Base-by-base conservation (phyloP, 2,113 vertebrate species). In the Lampris megalopsis region DNA sequence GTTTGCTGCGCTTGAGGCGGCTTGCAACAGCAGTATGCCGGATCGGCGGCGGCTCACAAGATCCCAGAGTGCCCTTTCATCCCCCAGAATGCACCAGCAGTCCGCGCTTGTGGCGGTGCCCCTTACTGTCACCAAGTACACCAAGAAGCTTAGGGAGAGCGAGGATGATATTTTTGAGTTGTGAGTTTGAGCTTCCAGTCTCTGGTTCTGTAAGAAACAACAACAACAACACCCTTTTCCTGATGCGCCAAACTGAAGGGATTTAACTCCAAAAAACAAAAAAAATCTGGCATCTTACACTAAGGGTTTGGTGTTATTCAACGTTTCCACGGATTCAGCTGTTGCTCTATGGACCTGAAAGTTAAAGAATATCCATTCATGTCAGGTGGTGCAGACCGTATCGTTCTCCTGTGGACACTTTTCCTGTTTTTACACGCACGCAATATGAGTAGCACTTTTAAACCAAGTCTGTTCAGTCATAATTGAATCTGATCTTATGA, bases 151-250 rank as follows among this genome's bases (percentile, higher is more conserved):
- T 40, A 94, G 90, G 2, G 94, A 98, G 35, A 73, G 79, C 24
- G 96, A 97, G 69, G 97, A 98, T 5, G 97, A 98, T 77, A 96
- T 98, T 84, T 98, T 98, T 89, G 93, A 95, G 69, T 92, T 97
- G 77, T 97, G 94, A 92, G 65, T 91, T 61, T n/a, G 13, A 38
- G 65, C 57, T 47, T 11, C 57, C 60, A 37, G 10, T 13, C 4
- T 35, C n/a, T 63, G 43, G 35, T 6, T 56, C 9, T 59, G 37
- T 8, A 67, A 66, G 57, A 77, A 42, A 64, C 38, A 54, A 38
- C 24, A 24, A 0, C 24, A 42, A 64, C 38, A 54, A 38, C 24
- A 24, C 24, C 24, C 24, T 6, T 24, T 63, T 45, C 5, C 2
- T 58, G 63, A 50, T 59, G 38, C 50, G 5, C 40, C 36, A 8